A percentile compares a stretch with the other conserved stretches of the same genome.
These are phyloP conservation scores for Hyperoplus lanceolatus DNA, from an alignment of 2,797 vertebrate species.

Conservation along the genomic window DNA sequence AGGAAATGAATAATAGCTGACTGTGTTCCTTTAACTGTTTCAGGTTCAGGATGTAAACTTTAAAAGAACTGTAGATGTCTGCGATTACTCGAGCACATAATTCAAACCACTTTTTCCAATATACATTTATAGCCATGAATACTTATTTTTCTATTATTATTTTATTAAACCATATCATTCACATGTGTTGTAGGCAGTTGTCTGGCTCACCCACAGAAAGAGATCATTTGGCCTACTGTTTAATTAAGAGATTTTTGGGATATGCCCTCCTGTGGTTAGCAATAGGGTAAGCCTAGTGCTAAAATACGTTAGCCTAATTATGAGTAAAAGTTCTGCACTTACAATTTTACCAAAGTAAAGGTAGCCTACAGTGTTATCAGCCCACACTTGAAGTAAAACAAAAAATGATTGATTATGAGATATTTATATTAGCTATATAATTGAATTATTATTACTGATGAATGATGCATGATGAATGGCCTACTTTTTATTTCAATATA, in stretches of 20 bases:
- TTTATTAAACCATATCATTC: neutral
- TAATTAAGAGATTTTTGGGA: neutral
- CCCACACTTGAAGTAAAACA: neutral
- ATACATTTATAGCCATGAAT: neutral
- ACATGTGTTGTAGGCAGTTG: neutral
- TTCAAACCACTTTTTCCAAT: neutral
- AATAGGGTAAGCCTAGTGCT: too few relatives aligned
- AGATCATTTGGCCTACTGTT: too few relatives aligned
- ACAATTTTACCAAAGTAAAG: neutral
- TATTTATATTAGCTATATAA: neutral
- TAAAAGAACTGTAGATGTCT: neutral
- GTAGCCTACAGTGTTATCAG: neutral
- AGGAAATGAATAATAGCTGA: neutral
- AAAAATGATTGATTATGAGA: neutral
- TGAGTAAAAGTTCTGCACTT: neutral
- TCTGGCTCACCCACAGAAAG: neutral
- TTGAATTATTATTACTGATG: neutral
- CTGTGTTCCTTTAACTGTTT: neutral
- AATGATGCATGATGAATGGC: neutral
- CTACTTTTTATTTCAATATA: too few relatives aligned
- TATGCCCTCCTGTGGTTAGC: neutral
- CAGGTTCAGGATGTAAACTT: neutral
- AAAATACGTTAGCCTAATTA: too few relatives aligned
- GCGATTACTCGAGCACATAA: neutral
- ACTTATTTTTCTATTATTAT: too few relatives aligned